Evolutionary conservation across 37 sponge, comb jelly and placozoan species (phyloP), one percentile per base, ranked within the genome.

Genomic region (Lycopodina hypogea): DNA sequence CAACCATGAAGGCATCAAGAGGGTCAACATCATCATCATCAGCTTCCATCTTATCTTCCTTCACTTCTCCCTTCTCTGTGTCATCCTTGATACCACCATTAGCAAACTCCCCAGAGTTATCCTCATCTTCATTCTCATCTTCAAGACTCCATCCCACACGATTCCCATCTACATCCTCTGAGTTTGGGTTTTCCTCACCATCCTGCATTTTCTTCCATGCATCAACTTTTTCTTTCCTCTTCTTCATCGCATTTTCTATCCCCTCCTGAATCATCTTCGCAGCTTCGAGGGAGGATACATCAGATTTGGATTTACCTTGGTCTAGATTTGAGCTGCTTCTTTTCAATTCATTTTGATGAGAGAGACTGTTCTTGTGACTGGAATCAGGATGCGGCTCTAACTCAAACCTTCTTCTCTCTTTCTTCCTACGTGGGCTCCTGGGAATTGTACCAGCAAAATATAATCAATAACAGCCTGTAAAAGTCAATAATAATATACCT

Each of bases 241-340:
- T 94, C 51, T 83, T 69, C 95, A 98, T 94, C 79, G 90, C 99
- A 57, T 92, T 89, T 56, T 98, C 99, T 22, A 98, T 83, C 79
- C 80, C 86, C 56, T 83, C 70, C 70, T 90, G 90, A 39, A 81
- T 88, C 3, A 82, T 88, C 57, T 87, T 75, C 0, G 87, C 80
- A 39, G 71, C 88, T 22, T 74, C 88, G 2, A 92, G 56, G 0
- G 68, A 33, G 30, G 38, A 26, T 37, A 39, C 45, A 14, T 76
- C 61, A 56, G 72, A 59, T 12, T 59, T 37, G 28, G 68, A 63
- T 58, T 58, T 50, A n/a, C 41, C 58, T 59, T 66, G 42, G 23
- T 71, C 48, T 35, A 22, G n/a, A n/a, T n/a, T n/a, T n/a, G n/a
- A n/a, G n/a, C n/a, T n/a, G n/a, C n/a, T n/a, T n/a, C n/a, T 23